Percentiles rank a stretch among this genome's conserved stretches.
Evolutionary conservation across 2,113 vertebrate species (phyloP).

Genomic region (Microcebus griseorufus): DNA sequence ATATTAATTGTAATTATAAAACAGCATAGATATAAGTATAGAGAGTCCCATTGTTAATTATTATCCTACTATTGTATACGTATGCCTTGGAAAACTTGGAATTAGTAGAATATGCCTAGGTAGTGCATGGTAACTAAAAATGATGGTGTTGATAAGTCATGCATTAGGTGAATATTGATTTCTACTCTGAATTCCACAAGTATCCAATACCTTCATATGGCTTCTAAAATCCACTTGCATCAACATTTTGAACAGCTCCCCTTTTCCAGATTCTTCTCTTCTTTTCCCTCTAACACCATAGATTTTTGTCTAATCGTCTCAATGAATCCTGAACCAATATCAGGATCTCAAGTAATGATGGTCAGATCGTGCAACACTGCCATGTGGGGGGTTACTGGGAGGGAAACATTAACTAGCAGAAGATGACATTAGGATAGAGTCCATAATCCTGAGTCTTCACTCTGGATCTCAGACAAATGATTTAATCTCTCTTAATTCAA

Average conservation of each 20-base stretch:
- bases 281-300: background rate
- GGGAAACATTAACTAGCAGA: background rate
- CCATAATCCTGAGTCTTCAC: background rate
- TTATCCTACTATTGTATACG: background rate
- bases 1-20: background rate
- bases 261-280: background rate
- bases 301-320: background rate
- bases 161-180: background rate
- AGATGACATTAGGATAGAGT: background rate
- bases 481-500: background rate
- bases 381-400: background rate
- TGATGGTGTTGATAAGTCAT: background rate
- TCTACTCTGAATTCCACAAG: background rate
- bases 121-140: background rate
- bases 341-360: background rate
- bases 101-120: background rate
- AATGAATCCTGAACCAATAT: background rate
- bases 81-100: background rate
- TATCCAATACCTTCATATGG: no score
- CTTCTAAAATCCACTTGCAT: background rate
- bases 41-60: background rate
- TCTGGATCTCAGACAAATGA: background rate
- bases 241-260: background rate
- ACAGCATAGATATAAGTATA: background rate
- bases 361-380: background rate